These are phyloP conservation scores for Callaeas wilsoni DNA, from an alignment of 2,113 vertebrate genomes.

Conservation along the genomic window DNA sequence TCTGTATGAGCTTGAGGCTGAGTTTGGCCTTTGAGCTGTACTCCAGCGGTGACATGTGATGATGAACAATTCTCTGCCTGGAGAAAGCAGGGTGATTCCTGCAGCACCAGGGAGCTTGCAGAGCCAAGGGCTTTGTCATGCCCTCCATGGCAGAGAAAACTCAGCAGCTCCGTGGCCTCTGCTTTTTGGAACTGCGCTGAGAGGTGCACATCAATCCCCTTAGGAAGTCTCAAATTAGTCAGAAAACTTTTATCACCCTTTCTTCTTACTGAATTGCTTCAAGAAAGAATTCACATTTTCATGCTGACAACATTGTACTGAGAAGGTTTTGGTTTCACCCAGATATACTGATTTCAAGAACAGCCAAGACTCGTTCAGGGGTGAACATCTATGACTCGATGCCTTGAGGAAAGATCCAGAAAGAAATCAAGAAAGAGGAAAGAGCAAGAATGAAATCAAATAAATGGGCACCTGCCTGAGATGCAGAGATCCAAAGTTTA, in stretches of 20 bases:
- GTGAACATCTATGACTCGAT: background rate
- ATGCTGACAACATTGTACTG: background rate
- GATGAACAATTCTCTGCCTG: background rate
- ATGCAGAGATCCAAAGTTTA: background rate
- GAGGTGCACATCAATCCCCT: rapidly evolving
- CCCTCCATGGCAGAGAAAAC: background rate
- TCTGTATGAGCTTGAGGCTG: background rate
- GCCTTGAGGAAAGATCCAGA: background rate
- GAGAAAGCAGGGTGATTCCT: background rate
- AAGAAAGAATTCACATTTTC: background rate
- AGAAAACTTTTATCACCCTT: background rate
- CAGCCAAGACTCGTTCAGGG: background rate
- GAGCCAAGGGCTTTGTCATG: background rate
- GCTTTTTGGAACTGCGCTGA: background rate
- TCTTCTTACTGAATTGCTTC: background rate
- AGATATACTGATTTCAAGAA: background rate
- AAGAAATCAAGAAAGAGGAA: background rate
- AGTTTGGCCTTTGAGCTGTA: background rate
- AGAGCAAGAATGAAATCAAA: background rate
- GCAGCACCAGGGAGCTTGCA: background rate
- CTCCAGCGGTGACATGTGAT: no score
- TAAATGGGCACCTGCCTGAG: rapidly evolving
- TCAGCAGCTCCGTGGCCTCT: background rate
- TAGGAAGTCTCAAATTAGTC: background rate
- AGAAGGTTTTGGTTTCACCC: background rate